Conservation (phyloP, 2,113 vertebrate species). For the Callipepla squamata region DNA sequence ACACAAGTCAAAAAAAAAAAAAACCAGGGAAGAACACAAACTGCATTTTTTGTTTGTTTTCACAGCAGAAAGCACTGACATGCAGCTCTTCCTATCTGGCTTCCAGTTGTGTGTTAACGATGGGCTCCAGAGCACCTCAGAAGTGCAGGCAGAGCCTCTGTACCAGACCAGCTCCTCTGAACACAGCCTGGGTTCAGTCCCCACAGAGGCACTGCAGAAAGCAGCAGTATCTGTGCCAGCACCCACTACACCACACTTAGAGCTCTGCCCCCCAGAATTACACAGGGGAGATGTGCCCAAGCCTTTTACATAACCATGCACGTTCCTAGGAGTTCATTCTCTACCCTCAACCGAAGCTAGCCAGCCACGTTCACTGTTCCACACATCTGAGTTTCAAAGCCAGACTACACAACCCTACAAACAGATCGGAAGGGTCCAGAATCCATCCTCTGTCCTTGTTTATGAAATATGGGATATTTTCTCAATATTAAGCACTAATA, state of each 20-base stretch:
- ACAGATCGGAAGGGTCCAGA: neutral
- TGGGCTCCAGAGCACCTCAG: neutral
- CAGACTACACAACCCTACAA: neutral
- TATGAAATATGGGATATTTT: fast-evolving
- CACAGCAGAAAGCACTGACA: neutral
- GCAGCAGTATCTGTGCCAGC: neutral
- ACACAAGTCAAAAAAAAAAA: neutral
- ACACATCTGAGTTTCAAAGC: fast-evolving
- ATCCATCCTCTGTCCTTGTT: neutral
- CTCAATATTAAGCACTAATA: neutral
- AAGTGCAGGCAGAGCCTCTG: neutral
- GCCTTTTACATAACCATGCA: neutral
- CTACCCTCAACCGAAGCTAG: neutral
- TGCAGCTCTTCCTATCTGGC: neutral
- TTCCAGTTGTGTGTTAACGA: neutral
- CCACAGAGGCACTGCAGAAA: neutral
- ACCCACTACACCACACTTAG: neutral
- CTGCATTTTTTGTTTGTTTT: neutral
- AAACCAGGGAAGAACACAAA: neutral
- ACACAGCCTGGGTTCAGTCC: neutral
- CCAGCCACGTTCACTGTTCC: neutral
- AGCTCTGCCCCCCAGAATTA: neutral
- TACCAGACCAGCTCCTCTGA: neutral
- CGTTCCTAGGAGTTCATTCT: neutral
- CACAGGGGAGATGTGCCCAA: neutral